These are phyloP conservation scores for Aspidoscelis tigris DNA, from an alignment of 2,113 vertebrate species.

Conservation along the genomic window DNA sequence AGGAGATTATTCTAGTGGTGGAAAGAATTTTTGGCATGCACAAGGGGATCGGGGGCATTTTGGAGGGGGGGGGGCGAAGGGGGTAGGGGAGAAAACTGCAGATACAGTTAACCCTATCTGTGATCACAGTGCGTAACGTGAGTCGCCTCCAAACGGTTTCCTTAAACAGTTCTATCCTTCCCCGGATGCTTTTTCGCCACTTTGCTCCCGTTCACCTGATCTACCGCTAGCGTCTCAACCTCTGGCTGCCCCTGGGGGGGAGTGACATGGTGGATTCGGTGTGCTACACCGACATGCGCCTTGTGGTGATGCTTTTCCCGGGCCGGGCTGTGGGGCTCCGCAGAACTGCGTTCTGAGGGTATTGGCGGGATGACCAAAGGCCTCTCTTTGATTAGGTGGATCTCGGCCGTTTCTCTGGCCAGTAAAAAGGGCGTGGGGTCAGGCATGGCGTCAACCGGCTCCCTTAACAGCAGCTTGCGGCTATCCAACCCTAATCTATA, in stretches of 20 bases:
- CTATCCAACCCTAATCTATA: slow-evolving; percentile 88
- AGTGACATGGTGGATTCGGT: slow-evolving; percentile 85
- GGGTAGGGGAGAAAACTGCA: slow-evolving; percentile 39
- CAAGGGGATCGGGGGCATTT: slow-evolving; percentile 42
- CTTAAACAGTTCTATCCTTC: slow-evolving; percentile 94
- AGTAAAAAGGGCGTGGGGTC: slow-evolving; percentile 94
- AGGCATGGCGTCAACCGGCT: slow-evolving; percentile 92
- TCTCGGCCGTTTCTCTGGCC: slow-evolving; percentile 83
- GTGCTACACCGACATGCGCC: slow-evolving; percentile 92
- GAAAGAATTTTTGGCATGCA: slow-evolving; percentile 90
- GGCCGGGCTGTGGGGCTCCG: slow-evolving; percentile 83
- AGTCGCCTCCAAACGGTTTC: slow-evolving; percentile 44
- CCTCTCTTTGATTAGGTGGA: slow-evolving; percentile 87
- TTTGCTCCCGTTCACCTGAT: slow-evolving; percentile 89
- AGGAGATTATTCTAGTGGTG: slow-evolving; percentile 56
- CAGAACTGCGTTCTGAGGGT: slow-evolving; percentile 74
- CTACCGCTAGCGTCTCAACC: slow-evolving; percentile 91
- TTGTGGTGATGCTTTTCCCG: slow-evolving; percentile 82
- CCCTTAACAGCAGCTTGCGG: slow-evolving; percentile 86
- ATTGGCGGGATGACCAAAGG: slow-evolving; percentile 93
- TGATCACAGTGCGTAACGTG: slow-evolving; percentile 80
- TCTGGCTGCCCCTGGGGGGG: slow-evolving; percentile 77
- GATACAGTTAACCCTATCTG: slow-evolving; percentile 63
- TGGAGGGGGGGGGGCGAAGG: slow-evolving; percentile 45
- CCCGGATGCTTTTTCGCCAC: slow-evolving; percentile 89